Evolutionary conservation across 2,888 invertebrate species (phyloP).

Genomic region (Thalpophila matura): DNA sequence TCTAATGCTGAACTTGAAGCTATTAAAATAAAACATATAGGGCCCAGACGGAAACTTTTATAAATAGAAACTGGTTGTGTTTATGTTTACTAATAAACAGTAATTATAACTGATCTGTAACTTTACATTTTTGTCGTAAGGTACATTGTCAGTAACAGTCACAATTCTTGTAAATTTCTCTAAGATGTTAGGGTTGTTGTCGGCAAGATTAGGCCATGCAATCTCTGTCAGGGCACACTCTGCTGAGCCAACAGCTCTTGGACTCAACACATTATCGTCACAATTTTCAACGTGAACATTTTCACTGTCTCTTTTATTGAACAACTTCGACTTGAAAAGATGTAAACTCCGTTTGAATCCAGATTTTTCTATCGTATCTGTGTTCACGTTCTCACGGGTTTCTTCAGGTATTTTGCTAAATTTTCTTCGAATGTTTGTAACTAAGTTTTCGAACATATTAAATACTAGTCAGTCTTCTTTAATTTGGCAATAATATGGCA

Average conservation of each 20-base stretch:
- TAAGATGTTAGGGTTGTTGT: constrained; percentile 86
- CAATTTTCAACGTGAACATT: constrained; percentile 73
- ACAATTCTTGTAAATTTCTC: constrained; percentile 88
- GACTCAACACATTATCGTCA: constrained; percentile 87
- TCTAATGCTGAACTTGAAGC: too few species aligned
- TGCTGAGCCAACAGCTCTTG: constrained; percentile 88
- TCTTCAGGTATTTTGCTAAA: constrained; percentile 82
- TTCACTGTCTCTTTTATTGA: constrained; percentile 70
- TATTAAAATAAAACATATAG: too few species aligned
- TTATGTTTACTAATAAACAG: too few species aligned
- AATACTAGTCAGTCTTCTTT: constrained; percentile 85
- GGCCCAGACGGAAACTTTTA: too few species aligned
- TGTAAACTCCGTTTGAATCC: constrained; percentile 79
- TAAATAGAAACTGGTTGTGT: too few species aligned
- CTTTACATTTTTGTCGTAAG: constrained; percentile 75
- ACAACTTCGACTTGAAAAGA: constrained; percentile 79
- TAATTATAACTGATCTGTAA: too few species aligned
- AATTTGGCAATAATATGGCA: constrained; percentile 84
- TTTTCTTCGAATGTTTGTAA: constrained; percentile 84
- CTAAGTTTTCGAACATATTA: constrained; percentile 87
- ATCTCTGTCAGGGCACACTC: constrained; percentile 86
- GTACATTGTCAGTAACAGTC: constrained; percentile 72
- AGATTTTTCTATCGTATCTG: constrained; percentile 74
- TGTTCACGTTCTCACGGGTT: constrained; percentile 64
- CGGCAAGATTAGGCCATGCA: constrained; percentile 90